Conservation (phyloP, 2,113 vertebrate genomes). For the Perca fluviatilis region DNA sequence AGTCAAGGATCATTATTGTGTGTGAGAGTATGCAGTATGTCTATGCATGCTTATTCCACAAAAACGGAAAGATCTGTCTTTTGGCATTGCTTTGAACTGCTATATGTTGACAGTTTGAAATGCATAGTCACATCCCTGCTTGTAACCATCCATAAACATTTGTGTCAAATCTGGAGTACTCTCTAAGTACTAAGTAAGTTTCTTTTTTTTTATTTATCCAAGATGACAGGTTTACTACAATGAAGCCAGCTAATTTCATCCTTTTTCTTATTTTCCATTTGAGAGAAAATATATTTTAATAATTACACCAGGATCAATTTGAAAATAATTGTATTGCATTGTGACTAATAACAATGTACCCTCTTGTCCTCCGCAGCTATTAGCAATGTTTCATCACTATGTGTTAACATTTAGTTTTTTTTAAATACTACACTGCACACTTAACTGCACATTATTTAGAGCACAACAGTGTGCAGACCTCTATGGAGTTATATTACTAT, state of each 20-base stretch:
- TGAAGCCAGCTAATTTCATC: background rate
- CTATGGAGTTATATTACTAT: too few species aligned
- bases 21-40: background rate
- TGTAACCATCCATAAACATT: conserved; percentile 37
- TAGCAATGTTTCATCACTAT: background rate
- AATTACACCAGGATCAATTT: background rate
- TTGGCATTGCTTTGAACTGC: conserved; percentile 35
- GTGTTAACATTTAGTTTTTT: too few species aligned
- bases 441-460: too few species aligned
- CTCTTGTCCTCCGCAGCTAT: background rate
- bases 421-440: too few species aligned
- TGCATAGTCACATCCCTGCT: conserved; percentile 25
- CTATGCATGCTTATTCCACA: background rate
- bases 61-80: conserved; percentile 2
- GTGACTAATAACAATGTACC: too few species aligned
- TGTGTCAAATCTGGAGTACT: conserved; percentile 24
- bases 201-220: background rate
- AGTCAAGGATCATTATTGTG: conserved; percentile 30
- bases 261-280: background rate
- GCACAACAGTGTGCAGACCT: too few species aligned
- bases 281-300: background rate
- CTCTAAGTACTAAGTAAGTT: background rate
- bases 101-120: conserved; percentile 43
- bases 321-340: background rate
- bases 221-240: background rate